A percentile compares a stretch with the other conserved stretches of the same genome.
Evolutionary conservation across 1,140 invertebrate genomes (phyloP).

Genomic region (Heliconius eleuchia): DNA sequence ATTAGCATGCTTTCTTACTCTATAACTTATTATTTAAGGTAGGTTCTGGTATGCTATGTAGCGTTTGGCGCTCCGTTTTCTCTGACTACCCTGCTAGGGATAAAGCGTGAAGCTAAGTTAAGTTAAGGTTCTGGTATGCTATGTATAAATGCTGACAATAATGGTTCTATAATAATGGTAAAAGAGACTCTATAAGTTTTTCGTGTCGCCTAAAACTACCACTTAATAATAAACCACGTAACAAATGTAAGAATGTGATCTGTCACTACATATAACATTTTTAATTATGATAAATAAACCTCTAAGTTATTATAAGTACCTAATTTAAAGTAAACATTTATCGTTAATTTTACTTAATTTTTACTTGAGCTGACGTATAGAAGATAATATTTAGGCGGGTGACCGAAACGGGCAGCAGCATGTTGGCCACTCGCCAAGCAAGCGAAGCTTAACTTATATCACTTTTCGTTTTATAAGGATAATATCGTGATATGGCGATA

Average conservation of each 20-base stretch:
- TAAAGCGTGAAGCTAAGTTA: no score
- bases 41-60: neutral
- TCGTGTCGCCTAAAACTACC: no score
- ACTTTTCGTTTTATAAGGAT: conserved; percentile 38
- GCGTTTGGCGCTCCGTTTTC: no score
- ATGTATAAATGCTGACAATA: neutral
- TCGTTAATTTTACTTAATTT: conserved; percentile 14
- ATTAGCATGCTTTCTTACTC: conserved; percentile 16
- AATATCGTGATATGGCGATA: conserved; percentile 33
- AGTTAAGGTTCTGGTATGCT: neutral
- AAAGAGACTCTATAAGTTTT: no score
- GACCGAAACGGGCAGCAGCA: conserved; percentile 29
- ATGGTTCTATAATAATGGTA: no score
- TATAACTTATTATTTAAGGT: neutral
- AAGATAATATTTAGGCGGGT: conserved; percentile 28
- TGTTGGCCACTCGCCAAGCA: conserved; percentile 30
- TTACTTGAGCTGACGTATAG: conserved; percentile 12
- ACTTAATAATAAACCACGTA: neutral
- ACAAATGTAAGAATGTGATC: neutral
- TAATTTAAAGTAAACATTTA: conserved; percentile 5
- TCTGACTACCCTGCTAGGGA: no score
- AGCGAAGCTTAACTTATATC: conserved; percentile 34
- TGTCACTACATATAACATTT: neutral
- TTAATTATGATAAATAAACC: neutral
- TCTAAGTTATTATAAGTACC: neutral